phyloP scores from a whole-genome alignment of 2,113 vertebrate genomes.

The Terrapene triunguis region DNA sequence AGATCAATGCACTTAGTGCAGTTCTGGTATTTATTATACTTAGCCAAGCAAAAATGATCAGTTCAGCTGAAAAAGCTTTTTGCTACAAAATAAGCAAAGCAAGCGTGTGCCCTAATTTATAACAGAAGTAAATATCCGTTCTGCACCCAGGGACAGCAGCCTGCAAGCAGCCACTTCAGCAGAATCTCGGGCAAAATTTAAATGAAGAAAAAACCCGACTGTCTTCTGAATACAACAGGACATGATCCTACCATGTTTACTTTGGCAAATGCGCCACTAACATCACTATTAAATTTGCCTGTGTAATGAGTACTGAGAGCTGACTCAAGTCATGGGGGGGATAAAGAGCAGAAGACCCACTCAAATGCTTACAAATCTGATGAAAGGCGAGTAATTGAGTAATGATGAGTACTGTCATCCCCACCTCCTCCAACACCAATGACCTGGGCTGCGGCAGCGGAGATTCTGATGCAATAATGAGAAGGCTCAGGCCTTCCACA shows the following conservation, averaged over 20 bases:
- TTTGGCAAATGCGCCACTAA: background rate
- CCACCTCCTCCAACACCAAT: background rate
- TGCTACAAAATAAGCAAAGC: conserved; percentile 2
- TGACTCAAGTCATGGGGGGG: background rate
- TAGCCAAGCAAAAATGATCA: conserved; percentile 37
- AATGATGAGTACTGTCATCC: background rate
- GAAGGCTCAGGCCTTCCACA: background rate
- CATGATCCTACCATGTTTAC: background rate
- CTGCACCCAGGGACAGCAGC: background rate
- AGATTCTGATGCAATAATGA: background rate
- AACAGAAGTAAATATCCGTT: background rate
- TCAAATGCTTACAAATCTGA: background rate
- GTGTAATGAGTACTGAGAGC: background rate
- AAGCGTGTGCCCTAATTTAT: background rate
- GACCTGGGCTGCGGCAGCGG: background rate
- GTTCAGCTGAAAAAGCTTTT: conserved; percentile 14
- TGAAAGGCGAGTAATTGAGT: background rate
- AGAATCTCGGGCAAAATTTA: background rate
- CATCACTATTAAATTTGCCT: background rate
- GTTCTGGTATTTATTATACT: conserved; percentile 35
- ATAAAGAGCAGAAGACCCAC: background rate
- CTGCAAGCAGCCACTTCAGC: background rate
- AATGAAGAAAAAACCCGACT: background rate
- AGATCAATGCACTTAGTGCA: conserved; percentile 22
- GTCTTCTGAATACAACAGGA: background rate